Conservation (phyloP, 2,113 vertebrate genomes). For the Taurulus bubalis region DNA sequence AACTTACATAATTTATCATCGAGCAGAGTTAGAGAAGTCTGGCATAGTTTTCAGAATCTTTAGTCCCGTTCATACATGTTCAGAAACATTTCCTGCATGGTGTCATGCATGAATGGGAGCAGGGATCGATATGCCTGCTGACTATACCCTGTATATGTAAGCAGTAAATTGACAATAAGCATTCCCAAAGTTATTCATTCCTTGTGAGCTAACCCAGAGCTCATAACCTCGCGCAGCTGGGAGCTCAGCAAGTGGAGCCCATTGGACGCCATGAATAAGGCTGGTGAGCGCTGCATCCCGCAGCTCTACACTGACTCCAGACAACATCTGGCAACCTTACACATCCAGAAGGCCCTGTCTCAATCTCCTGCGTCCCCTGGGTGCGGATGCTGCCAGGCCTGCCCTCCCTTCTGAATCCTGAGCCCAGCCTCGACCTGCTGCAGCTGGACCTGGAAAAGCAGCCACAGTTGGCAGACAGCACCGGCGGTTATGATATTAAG, state of each 20-base stretch:
- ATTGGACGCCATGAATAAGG: slow-evolving; percentile 42
- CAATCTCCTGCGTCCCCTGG: slow-evolving; percentile 44
- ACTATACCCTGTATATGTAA: neutral
- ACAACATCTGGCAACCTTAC: slow-evolving; percentile 66
- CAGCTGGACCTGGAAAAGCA: slow-evolving; percentile 67
- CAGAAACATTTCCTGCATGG: too few species aligned
- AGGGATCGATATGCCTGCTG: neutral
- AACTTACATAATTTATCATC: slow-evolving; percentile 41
- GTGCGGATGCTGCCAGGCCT: slow-evolving; percentile 38
- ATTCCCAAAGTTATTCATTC: slow-evolving; percentile 18
- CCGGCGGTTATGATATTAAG: slow-evolving; percentile 66
- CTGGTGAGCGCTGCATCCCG: neutral
- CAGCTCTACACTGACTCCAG: slow-evolving; percentile 38
- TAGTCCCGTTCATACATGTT: neutral
- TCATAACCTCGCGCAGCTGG: slow-evolving; percentile 39
- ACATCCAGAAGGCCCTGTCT: slow-evolving; percentile 56
- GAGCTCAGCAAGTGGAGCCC: neutral
- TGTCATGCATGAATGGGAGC: neutral
- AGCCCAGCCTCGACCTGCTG: slow-evolving; percentile 32
- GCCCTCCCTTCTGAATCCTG: neutral
- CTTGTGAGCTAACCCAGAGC: slow-evolving; percentile 23
- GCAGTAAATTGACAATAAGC: slow-evolving; percentile 4
- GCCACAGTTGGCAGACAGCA: slow-evolving; percentile 59
- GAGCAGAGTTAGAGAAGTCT: slow-evolving; percentile 21
- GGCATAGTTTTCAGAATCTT: neutral